Percentiles rank a stretch among this genome's conserved stretches.
phyloP scores from a whole-genome alignment of 23 tunicate species.

The Botrylloides violaceus region DNA sequence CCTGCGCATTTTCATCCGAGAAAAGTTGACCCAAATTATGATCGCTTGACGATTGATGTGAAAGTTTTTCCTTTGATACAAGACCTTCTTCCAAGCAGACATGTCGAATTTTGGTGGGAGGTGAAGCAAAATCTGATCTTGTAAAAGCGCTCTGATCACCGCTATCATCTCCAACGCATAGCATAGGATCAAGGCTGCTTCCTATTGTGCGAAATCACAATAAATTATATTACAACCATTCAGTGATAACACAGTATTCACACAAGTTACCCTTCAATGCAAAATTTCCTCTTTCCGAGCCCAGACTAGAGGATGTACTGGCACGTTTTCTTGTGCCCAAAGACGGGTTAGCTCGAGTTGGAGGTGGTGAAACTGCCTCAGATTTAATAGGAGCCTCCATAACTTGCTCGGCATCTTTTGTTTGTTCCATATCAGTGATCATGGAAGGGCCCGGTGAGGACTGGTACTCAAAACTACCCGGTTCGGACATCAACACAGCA shows the following conservation, averaged over 20 bases:
- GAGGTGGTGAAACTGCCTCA: constrained; percentile 12
- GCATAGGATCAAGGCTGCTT: constrained; percentile 89
- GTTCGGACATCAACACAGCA: background rate
- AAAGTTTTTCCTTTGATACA: constrained; percentile 10
- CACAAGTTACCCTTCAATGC: constrained; percentile 26
- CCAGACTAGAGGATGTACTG: constrained; percentile 24
- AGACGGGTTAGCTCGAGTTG: background rate
- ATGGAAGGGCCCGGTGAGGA: background rate
- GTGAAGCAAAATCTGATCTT: background rate
- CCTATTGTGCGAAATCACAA: constrained; percentile 25
- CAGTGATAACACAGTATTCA: no score
- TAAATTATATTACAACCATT: background rate
- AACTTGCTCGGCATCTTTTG: constrained; percentile 7
- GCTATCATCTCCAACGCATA: constrained; percentile 27
- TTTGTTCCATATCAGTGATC: constrained; percentile 1
- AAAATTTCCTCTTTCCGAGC: constrained; percentile 17
- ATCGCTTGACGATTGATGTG: constrained; percentile 49
- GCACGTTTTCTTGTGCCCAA: constrained; percentile 8
- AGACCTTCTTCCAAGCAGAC: constrained; percentile 11
- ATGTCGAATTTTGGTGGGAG: constrained; percentile 19
- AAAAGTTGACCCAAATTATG: constrained; percentile 42
- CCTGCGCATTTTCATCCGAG: constrained; percentile 34
- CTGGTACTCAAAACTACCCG: background rate
- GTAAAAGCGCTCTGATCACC: background rate
- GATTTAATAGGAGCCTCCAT: background rate